Conservation (phyloP, 2,797 vertebrate species). For the Streptopelia turtur region DNA sequence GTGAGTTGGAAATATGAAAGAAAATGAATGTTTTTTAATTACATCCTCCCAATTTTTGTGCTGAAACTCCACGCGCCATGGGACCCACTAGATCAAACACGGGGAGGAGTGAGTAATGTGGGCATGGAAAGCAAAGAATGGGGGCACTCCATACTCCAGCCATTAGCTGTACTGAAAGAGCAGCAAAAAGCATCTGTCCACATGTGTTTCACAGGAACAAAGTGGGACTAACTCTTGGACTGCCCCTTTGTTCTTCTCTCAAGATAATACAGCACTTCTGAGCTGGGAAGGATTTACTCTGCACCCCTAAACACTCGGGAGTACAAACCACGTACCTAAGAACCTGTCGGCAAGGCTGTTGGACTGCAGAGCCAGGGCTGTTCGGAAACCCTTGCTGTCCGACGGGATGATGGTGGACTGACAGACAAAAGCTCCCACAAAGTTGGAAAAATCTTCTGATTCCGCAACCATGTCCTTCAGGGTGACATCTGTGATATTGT, state of each 20-base stretch:
- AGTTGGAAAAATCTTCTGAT: conserved; percentile 84
- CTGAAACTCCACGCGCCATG: background rate
- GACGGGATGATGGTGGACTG: conserved; percentile 97
- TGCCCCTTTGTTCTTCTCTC: background rate
- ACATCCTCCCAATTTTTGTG: background rate
- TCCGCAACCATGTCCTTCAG: conserved; percentile 84
- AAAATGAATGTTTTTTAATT: background rate
- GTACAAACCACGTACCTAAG: conserved; percentile 81
- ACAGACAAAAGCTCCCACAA: conserved; percentile 92
- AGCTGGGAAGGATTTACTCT: background rate
- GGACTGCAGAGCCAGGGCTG: conserved; percentile 92
- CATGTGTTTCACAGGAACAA: background rate
- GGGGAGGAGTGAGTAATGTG: background rate
- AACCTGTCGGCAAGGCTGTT: conserved; percentile 94
- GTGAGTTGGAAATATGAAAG: background rate
- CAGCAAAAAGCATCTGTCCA: background rate
- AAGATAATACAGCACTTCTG: background rate
- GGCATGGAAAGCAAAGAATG: background rate
- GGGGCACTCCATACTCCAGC: background rate
- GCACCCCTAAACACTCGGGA: background rate
- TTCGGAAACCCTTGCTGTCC: conserved; percentile 91
- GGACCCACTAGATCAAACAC: background rate
- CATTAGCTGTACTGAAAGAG: background rate
- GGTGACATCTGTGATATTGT: conserved; percentile 94
- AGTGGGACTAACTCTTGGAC: background rate